phyloP scores from a whole-genome alignment of 92 coral and sea anemone species.

The Porites lobata region DNA sequence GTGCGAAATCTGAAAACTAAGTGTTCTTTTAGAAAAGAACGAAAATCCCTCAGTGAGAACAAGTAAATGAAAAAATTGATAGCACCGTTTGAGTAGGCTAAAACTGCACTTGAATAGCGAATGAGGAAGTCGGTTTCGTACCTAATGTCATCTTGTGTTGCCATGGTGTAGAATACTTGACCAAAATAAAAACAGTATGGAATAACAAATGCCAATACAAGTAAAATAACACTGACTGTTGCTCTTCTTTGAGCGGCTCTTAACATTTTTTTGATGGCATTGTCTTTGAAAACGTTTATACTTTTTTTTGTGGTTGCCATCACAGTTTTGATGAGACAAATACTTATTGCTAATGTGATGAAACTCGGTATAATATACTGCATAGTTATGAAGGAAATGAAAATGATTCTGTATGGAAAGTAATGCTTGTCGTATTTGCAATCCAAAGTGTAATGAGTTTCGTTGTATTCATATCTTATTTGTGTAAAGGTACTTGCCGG shows the following conservation, averaged over 20 bases:
- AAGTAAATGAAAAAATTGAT: background rate
- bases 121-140: background rate
- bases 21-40: background rate
- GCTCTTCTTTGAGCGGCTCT: background rate
- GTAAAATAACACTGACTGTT: background rate
- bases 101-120: background rate
- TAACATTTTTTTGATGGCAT: background rate
- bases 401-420: background rate
- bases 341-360: background rate
- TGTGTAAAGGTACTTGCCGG: background rate
- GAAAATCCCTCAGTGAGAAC: background rate
- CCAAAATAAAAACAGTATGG: background rate
- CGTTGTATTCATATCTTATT: background rate
- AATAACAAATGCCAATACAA: background rate
- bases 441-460: background rate
- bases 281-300: background rate
- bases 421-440: background rate
- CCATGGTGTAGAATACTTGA: background rate
- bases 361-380: background rate
- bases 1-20: background rate
- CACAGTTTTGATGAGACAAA: background rate
- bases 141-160: background rate
- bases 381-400: background rate
- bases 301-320: background rate
- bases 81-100: background rate